Percentiles rank a stretch among this genome's conserved stretches.
phyloP scores from a whole-genome alignment of 2,113 vertebrate genomes.

The Grantiella picta region DNA sequence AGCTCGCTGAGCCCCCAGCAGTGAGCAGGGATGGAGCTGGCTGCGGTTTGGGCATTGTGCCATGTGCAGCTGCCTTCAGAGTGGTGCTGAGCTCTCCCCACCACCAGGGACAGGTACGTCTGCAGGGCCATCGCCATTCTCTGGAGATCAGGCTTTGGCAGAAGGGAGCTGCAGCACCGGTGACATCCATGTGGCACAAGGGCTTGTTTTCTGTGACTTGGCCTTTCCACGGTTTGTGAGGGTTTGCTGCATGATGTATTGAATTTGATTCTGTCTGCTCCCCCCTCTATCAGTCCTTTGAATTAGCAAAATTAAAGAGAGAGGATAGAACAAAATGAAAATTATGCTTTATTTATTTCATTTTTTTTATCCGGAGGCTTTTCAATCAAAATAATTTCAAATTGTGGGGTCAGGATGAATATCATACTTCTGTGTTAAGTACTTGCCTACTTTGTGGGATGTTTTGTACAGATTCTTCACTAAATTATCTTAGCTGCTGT shows the following conservation, averaged over 20 bases:
- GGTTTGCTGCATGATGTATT: neutral
- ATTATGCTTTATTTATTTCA: neutral
- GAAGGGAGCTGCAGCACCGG: neutral
- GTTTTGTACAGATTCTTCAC: slow-evolving; percentile 75
- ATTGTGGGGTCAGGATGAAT: slow-evolving; percentile 63
- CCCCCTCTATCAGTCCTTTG: neutral
- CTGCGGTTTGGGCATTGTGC: neutral
- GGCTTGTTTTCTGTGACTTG: neutral
- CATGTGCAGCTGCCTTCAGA: neutral
- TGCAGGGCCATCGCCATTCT: neutral
- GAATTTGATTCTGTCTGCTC: neutral
- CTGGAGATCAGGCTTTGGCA: neutral
- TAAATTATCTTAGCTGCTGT: slow-evolving; percentile 76
- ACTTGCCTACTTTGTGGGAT: slow-evolving; percentile 77
- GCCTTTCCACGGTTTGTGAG: neutral
- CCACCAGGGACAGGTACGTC: neutral
- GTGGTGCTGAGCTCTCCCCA: neutral
- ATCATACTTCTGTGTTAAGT: slow-evolving; percentile 68
- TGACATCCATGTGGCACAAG: neutral
- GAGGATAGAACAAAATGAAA: neutral
- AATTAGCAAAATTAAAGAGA: slow-evolving; percentile 16
- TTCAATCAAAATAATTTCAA: slow-evolving; percentile 66
- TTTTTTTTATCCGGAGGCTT: neutral
- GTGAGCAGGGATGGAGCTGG: neutral
- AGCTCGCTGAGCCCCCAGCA: neutral